Percentiles rank a stretch among this genome's conserved stretches.
Evolutionary conservation across 2,113 vertebrate genomes (phyloP).

Genomic region (Anguilla rostrata): DNA sequence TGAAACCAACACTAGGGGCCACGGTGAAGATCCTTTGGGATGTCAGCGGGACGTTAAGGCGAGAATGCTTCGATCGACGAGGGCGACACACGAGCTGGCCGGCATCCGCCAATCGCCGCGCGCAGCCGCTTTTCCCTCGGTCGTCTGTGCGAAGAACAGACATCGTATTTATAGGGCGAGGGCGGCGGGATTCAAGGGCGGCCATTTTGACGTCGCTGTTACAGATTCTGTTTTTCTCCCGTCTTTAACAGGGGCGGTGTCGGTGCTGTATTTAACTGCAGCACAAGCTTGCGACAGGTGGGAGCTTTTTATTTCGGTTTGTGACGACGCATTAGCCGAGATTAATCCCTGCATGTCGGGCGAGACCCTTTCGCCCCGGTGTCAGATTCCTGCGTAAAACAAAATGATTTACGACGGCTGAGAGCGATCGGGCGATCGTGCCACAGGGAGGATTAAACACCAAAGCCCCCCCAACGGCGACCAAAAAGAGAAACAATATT

Average conservation of each 20-base stretch:
- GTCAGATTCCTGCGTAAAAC: neutral
- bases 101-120: neutral
- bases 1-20: neutral
- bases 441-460: neutral
- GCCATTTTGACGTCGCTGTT: neutral
- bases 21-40: neutral
- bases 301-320: neutral
- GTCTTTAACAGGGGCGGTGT: neutral
- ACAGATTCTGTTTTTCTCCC: neutral
- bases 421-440: neutral
- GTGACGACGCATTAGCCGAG: neutral
- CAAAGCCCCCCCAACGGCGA: neutral
- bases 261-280: neutral
- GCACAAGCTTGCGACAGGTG: neutral
- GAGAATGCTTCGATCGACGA: slow-evolving; percentile 6
- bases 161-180: slow-evolving; percentile 14
- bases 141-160: slow-evolving; percentile 22
- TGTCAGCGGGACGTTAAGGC: slow-evolving; percentile 1
- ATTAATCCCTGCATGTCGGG: neutral
- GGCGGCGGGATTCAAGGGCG: neutral
- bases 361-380: neutral
- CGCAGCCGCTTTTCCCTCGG: neutral
- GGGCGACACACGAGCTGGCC: neutral
- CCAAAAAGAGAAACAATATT: neutral
- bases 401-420: neutral